phyloP scores from a whole-genome alignment of 2,888 invertebrate species.

The Diabrotica balteata region DNA sequence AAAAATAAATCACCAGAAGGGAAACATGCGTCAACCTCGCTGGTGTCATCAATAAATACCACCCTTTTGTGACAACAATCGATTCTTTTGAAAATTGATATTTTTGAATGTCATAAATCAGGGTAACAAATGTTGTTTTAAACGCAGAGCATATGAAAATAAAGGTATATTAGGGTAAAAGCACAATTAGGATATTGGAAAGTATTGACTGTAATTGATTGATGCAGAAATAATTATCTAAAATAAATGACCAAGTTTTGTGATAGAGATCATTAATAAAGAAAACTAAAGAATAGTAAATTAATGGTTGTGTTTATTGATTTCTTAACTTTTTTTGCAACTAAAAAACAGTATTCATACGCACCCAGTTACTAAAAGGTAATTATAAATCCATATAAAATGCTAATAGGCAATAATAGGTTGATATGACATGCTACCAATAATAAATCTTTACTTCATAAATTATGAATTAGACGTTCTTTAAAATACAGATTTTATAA shows the following conservation, averaged over 20 bases:
- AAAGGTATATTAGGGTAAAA: neutral
- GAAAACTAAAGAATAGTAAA: no score
- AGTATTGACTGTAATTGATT: constrained; percentile 1
- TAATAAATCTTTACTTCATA: no score
- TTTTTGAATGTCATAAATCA: constrained; percentile 19
- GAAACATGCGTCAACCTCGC: constrained; percentile 16
- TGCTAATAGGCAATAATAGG: no score
- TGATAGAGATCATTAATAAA: no score
- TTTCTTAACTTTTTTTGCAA: no score
- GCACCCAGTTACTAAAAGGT: no score
- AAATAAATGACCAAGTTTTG: constrained; percentile 19
- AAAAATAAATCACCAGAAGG: constrained; percentile 23
- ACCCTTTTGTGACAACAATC: constrained; percentile 17
- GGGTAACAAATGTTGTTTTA: constrained; percentile 15
- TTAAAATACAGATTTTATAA: no score
- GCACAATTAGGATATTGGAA: neutral
- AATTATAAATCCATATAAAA: no score
- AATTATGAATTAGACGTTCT: no score
- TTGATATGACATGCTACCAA: no score
- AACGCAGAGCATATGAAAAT: constrained; percentile 2
- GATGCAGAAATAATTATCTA: neutral
- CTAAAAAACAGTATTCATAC: no score
- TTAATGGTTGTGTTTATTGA: no score
- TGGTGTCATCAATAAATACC: constrained; percentile 19
- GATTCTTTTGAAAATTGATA: constrained; percentile 20